phyloP scores from a whole-genome alignment of 2,888 invertebrate species.

The Polyommatus icarus region DNA sequence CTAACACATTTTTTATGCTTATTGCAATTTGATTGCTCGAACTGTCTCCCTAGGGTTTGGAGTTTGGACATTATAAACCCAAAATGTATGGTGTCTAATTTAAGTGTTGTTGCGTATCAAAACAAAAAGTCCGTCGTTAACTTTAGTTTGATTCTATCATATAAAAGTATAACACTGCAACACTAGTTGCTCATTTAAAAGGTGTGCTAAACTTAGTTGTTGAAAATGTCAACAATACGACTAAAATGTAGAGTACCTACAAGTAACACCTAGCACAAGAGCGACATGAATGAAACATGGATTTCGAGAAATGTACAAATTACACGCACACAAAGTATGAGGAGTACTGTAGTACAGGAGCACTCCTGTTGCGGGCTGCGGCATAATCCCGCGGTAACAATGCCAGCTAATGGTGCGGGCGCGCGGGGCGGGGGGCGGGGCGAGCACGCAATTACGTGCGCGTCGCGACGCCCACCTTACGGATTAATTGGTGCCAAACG shows the following conservation, averaged over 20 bases:
- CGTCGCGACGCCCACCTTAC: slow-evolving; percentile 11
- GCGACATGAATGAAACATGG: neutral
- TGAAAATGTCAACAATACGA: neutral
- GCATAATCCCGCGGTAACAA: slow-evolving; percentile 49
- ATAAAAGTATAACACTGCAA: too few species aligned
- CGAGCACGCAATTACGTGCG: slow-evolving; percentile 44
- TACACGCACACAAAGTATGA: neutral
- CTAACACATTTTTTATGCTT: too few species aligned
- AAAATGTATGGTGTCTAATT: too few species aligned
- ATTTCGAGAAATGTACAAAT: neutral
- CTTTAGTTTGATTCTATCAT: too few species aligned
- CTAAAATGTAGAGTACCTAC: neutral
- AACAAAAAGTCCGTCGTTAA: too few species aligned
- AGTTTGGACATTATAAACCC: too few species aligned
- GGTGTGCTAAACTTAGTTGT: too few species aligned
- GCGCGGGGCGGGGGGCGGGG: slow-evolving; percentile 62
- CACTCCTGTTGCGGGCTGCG: slow-evolving; percentile 1
- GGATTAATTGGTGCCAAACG: slow-evolving; percentile 7
- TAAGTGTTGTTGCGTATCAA: too few species aligned
- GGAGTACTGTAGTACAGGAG: neutral
- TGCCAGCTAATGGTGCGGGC: slow-evolving; percentile 63
- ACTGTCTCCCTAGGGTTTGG: too few species aligned
- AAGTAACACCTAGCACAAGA: neutral
- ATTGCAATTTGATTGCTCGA: too few species aligned
- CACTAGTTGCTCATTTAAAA: too few species aligned